Evolutionary conservation across 2,113 vertebrate species (phyloP).

Genomic region (Mus musculus): DNA sequence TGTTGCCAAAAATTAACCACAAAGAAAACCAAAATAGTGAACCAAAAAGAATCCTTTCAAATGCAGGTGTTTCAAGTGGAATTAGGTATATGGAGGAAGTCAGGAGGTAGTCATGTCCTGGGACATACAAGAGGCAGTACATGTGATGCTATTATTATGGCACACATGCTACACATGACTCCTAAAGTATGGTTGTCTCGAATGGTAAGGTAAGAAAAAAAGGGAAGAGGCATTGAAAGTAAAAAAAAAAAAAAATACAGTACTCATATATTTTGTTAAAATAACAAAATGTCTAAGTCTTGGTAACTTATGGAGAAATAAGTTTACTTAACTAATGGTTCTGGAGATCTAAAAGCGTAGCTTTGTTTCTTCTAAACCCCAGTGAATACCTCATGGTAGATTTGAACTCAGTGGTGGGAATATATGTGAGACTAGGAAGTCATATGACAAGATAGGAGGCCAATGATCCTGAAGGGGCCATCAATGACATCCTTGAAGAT

Average conservation of each 20-base stretch:
- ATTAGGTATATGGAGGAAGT: background rate
- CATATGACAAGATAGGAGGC: background rate
- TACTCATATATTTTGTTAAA: background rate
- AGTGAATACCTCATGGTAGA: background rate
- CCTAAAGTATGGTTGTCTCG: background rate
- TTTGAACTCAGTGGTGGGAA: background rate
- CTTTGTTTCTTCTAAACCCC: background rate
- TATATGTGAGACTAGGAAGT: background rate
- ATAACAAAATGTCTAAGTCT: background rate
- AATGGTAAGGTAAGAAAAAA: background rate
- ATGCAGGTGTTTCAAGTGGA: background rate
- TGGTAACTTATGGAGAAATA: background rate
- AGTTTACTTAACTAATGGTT: background rate
- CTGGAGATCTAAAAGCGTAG: background rate
- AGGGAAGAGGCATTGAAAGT: background rate
- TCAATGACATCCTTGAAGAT: background rate
- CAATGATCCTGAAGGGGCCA: background rate
- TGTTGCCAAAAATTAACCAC: background rate
- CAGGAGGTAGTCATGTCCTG: background rate
- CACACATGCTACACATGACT: background rate
- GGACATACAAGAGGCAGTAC: rapidly evolving
- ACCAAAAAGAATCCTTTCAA: background rate
- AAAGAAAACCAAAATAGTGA: background rate
- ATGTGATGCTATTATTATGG: background rate
- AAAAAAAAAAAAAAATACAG: background rate